Evolutionary conservation across 2,113 vertebrate species (phyloP), one percentile per base, ranked within the genome.

Genomic region (Actinemys pallida): DNA sequence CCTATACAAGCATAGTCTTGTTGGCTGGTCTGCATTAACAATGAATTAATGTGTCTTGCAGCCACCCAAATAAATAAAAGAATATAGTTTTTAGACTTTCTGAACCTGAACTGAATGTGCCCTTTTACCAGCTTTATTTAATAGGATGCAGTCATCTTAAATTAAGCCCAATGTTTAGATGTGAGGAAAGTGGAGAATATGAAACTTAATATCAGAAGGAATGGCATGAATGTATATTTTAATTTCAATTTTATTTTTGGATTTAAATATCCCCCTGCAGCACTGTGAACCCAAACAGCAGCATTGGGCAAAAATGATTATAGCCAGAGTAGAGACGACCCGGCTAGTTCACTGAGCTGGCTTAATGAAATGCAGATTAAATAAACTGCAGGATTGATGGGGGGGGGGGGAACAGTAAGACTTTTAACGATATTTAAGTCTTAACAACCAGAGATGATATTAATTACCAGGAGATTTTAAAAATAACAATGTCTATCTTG

Each of bases 81-180:
- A 94, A 93, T 80, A 80, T 5, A 86, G 96, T 96, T 94, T 80
- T 91, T 83, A 94, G 95, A 95, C 78, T 95, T 90, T 85, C 86
- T 72, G 72, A 96, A 92, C 56, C 35, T 81, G 84, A 94, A 93
- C 94, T 83, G 39, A 87, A 88, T 35, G 81, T 0, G 1, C 47
- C 85, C 31, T n/a, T 90, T 89, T 12, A 56, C 81, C 93, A 85
- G 82, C 93, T 96, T 87, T 93, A 87, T 89, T 97, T 97, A 93
- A 85, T 50, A 92, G 78, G 56, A 59, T 57, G 93, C 78, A 80
- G 90, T 94, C 65, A 86, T 86, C 6, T 42, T 79, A 69, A 92
- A 52, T 72, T 91, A 54, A 35, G 5, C 76, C 56, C 39, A 92
- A 8, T 62, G 45, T 89, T 90, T 59, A 89, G 31, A 54, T 53